Percentiles rank a stretch among this genome's conserved stretches.
Conservation (phyloP, 2,113 vertebrate species). For the Entomyzon cyanotis region DNA sequence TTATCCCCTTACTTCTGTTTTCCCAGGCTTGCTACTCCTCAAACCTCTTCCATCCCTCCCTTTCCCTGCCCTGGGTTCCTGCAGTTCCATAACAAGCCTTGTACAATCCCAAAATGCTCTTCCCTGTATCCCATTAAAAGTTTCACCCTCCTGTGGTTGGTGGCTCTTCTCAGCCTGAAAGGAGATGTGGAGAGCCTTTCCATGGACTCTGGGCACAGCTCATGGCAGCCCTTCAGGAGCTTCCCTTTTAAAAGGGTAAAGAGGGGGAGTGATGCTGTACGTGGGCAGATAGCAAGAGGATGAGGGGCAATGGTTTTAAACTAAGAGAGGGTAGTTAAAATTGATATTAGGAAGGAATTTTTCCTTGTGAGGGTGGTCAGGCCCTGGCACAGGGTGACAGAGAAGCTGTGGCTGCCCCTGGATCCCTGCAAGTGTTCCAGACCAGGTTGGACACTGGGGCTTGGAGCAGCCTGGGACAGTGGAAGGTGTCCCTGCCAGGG, state of each 20-base stretch:
- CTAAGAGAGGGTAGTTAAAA: not conserved
- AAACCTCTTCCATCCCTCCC: not conserved
- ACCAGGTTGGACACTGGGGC: accelerated
- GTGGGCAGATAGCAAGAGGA: not conserved
- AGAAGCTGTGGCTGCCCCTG: not conserved
- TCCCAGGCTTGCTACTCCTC: not conserved
- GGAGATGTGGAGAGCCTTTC: not conserved
- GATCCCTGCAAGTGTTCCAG: not conserved
- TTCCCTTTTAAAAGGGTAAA: not conserved
- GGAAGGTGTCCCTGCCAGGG: not conserved
- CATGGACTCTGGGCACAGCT: not conserved
- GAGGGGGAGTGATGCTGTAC: not conserved
- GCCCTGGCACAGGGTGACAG: not conserved
- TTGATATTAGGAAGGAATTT: not conserved
- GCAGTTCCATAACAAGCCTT: not conserved
- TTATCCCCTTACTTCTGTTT: not conserved
- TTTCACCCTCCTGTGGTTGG: not conserved
- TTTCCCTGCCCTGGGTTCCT: not conserved
- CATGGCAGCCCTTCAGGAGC: not conserved
- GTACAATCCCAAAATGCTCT: not conserved
- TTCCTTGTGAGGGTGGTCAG: accelerated
- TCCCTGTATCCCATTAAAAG: not conserved
- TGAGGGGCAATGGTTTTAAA: not conserved
- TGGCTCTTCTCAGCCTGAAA: not conserved
- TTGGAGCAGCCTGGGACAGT: not conserved